Evolutionary conservation across 2,888 invertebrate genomes (phyloP).

Genomic region (Paralinhomoeus sp.): DNA sequence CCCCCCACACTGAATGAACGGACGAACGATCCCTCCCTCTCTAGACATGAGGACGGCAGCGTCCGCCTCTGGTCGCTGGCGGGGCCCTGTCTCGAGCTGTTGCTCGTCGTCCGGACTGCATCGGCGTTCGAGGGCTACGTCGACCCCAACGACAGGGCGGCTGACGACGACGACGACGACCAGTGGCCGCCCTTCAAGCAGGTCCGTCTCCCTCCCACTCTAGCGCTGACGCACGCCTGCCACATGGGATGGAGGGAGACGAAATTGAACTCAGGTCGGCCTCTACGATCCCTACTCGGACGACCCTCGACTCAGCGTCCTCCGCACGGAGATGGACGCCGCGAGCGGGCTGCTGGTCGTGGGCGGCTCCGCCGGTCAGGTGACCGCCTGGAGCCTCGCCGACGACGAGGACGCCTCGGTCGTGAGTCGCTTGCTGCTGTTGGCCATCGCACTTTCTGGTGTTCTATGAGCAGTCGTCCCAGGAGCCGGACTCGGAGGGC

Average conservation of each 20-base stretch:
- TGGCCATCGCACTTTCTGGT: too few relatives aligned
- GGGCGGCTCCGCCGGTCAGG: conserved; percentile 82
- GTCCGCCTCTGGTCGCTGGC: conserved; percentile 75
- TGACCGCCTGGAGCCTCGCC: conserved; percentile 40
- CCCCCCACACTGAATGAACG: not conserved
- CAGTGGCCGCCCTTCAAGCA: conserved; percentile 88
- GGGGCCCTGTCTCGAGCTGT: conserved; percentile 52
- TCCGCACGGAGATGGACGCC: conserved; percentile 63
- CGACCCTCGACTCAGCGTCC: conserved; percentile 64
- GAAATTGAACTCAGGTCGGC: too few relatives aligned
- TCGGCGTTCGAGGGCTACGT: conserved; percentile 21
- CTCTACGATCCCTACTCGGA: conserved; percentile 89
- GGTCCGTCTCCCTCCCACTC: too few relatives aligned
- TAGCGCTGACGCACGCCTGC: too few relatives aligned
- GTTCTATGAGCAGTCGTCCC: too few relatives aligned
- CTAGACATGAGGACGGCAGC: conserved; percentile 81
- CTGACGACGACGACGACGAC: too few relatives aligned
- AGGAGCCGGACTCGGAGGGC: too few relatives aligned
- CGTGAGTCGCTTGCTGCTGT: too few relatives aligned
- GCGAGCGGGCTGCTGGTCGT: conserved; percentile 61
- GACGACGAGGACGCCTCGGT: too few relatives aligned
- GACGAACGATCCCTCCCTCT: too few relatives aligned
- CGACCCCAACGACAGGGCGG: conserved; percentile 36
- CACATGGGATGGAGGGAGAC: too few relatives aligned
- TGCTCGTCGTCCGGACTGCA: conserved; percentile 30